Conservation (phyloP, 2,888 invertebrate genomes). For the Linyphia triangularis region DNA sequence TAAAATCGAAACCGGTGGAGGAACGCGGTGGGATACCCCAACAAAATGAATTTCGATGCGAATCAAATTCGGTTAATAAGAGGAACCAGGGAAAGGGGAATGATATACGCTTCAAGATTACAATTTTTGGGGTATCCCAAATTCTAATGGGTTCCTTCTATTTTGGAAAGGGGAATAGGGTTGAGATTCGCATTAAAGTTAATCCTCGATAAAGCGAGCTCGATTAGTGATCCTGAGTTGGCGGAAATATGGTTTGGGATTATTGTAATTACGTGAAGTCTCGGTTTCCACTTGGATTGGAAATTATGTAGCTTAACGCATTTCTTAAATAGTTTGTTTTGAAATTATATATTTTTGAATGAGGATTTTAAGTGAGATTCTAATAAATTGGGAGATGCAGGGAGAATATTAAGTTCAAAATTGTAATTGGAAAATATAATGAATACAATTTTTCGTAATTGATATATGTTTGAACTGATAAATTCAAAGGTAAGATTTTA, state of each 20-base stretch:
- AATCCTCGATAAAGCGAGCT: constrained; percentile 48
- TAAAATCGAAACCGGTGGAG: constrained; percentile 36
- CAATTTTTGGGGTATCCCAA: constrained; percentile 7
- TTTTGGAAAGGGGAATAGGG: constrained; percentile 23
- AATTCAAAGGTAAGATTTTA: no score
- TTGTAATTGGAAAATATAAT: no score
- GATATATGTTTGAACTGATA: no score
- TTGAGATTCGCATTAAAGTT: constrained; percentile 16
- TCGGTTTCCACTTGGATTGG: background rate
- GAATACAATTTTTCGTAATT: no score
- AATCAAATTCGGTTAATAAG: constrained; percentile 56
- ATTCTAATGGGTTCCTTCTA: constrained; percentile 28
- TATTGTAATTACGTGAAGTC: constrained; percentile 27
- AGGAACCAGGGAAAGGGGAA: constrained; percentile 1
- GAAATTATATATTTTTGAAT: no score
- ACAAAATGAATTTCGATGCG: constrained; percentile 21
- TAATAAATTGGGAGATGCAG: no score
- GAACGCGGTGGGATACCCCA: constrained; percentile 4
- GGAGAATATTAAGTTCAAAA: no score
- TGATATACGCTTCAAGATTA: constrained; percentile 37
- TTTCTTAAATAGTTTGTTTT: no score
- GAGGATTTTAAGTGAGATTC: no score
- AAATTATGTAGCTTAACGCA: background rate
- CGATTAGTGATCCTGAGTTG: background rate
- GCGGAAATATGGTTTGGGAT: background rate